Percentiles rank a stretch among this genome's conserved stretches.
phyloP scores from a whole-genome alignment of 2,797 vertebrate species.

The Sebastes kiyomatsui region DNA sequence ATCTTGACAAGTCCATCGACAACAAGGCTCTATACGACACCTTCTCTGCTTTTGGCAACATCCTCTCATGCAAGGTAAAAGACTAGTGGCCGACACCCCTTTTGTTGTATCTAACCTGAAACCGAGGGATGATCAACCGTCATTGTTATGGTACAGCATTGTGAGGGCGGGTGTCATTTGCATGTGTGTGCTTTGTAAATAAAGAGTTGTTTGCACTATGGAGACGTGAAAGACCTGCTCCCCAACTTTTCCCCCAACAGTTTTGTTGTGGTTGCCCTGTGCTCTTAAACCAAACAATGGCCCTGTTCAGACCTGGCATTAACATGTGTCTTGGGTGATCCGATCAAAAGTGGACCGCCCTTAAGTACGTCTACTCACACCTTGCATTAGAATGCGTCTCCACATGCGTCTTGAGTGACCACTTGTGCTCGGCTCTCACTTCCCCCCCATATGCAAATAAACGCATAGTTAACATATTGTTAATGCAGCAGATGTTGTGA shows the following conservation, averaged over 20 bases:
- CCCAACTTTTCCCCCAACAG: not conserved
- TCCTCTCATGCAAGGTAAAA: slow-evolving; percentile 97
- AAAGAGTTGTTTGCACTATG: not conserved
- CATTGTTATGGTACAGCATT: not conserved
- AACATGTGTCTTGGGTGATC: too few relatives aligned
- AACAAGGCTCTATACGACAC: slow-evolving; percentile 99
- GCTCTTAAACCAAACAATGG: not conserved
- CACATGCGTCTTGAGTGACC: too few relatives aligned
- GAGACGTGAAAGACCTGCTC: not conserved
- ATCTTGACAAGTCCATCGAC: slow-evolving; percentile 98
- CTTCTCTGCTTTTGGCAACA: slow-evolving; percentile 98
- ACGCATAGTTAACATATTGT: too few relatives aligned
- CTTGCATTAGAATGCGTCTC: too few relatives aligned
- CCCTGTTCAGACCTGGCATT: too few relatives aligned
- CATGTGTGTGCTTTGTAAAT: slow-evolving; percentile 30
- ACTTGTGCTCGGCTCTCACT: too few relatives aligned
- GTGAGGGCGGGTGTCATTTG: not conserved
- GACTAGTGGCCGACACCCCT: too few relatives aligned
- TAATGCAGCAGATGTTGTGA: too few relatives aligned
- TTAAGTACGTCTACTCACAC: too few relatives aligned
- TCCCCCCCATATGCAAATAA: too few relatives aligned
- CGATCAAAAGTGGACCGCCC: too few relatives aligned
- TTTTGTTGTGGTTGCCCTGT: not conserved
- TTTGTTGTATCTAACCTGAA: not conserved
- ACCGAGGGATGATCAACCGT: not conserved